These are phyloP conservation scores for Haliclona indistincta DNA, from an alignment of 37 sponge, comb jelly and placozoan genomes.

Conservation along the genomic window DNA sequence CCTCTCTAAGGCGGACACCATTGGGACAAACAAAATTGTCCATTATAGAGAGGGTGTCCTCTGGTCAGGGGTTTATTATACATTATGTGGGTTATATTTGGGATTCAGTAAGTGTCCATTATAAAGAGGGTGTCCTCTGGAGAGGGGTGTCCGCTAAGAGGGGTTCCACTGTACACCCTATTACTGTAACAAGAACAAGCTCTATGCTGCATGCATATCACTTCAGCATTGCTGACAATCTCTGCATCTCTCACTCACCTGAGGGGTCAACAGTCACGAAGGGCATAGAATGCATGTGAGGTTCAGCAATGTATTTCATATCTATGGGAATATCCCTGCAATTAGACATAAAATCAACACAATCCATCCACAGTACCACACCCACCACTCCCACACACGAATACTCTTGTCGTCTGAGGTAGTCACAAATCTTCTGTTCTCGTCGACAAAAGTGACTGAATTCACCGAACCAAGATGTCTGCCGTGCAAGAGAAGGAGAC, in stretches of 20 bases:
- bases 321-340: constrained; percentile 95
- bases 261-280: constrained; percentile 75
- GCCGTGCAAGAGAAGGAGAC: neutral
- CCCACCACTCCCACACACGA: constrained; percentile 98
- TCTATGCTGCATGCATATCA: no score
- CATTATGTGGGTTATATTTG: no score
- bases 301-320: constrained; percentile 98
- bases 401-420: constrained; percentile 99
- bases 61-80: no score
- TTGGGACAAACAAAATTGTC: no score
- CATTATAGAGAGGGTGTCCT: no score
- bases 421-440: constrained; percentile 93
- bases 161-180: no score
- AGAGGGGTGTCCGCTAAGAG: no score
- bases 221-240: no score
- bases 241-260: constrained; percentile 54
- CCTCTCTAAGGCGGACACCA: no score
- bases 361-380: neutral
- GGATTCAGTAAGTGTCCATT: no score
- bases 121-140: no score
- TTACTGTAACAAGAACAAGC: no score
- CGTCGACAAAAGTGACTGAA: constrained; percentile 97
- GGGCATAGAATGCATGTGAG: constrained; percentile 97
- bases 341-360: neutral
- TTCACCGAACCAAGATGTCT: constrained; percentile 98